Conservation (phyloP, 2,113 vertebrate species). For the Phaethon lepturus region DNA sequence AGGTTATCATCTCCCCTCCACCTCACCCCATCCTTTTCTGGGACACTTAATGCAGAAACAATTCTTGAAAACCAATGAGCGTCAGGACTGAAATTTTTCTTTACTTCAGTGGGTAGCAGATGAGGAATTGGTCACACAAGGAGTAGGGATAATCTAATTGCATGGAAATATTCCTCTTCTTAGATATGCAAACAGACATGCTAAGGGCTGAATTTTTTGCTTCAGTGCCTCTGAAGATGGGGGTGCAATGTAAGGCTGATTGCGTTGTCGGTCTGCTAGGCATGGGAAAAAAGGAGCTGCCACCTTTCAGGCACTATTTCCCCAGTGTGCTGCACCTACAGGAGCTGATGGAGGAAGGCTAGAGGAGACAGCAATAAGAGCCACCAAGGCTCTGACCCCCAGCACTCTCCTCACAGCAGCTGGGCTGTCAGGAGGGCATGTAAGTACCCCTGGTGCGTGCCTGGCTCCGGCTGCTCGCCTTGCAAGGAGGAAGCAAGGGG, state of each 20-base stretch:
- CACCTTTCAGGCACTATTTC: background rate
- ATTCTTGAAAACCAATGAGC: background rate
- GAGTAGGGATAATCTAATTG: background rate
- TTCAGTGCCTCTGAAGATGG: background rate
- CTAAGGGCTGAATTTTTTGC: background rate
- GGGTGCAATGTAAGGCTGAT: background rate
- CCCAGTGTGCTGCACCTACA: background rate
- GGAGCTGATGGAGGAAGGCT: background rate
- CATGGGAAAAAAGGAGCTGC: background rate
- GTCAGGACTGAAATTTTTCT: background rate
- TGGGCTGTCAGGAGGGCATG: background rate
- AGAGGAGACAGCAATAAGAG: background rate
- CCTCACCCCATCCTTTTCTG: background rate
- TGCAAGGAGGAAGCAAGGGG: background rate
- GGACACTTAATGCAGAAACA: accelerated
- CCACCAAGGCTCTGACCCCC: background rate
- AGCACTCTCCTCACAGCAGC: background rate
- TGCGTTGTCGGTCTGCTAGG: background rate
- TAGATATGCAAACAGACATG: background rate
- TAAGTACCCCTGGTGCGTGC: background rate
- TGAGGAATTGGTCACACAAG: background rate
- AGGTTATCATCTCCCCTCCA: background rate
- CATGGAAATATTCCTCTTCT: background rate
- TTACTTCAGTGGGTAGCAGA: background rate
- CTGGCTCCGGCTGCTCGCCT: background rate